Percentiles rank a stretch among this genome's conserved stretches.
phyloP scores from a whole-genome alignment of 35 echinoderm and acorn worm species.

The Eucidaris tribuloides region DNA sequence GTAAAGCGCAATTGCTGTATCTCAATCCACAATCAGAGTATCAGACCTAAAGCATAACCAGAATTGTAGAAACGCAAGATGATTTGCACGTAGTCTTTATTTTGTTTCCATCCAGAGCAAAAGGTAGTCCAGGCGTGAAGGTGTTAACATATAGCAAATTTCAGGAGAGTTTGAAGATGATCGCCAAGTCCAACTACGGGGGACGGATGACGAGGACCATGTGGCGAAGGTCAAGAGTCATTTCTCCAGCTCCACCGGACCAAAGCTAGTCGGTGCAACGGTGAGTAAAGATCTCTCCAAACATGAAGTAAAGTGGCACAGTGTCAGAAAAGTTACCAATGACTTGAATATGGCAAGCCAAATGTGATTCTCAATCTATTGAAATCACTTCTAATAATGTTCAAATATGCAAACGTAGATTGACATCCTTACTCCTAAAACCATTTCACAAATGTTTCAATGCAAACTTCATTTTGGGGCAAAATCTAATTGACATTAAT shows the following conservation, averaged over 20 bases:
- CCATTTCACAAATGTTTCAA: too few relatives aligned
- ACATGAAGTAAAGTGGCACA: too few relatives aligned
- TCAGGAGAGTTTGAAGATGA: slow-evolving; percentile 28
- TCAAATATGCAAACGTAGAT: too few relatives aligned
- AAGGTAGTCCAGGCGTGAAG: slow-evolving; percentile 44
- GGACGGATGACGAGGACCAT: slow-evolving; percentile 22
- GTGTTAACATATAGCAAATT: slow-evolving; percentile 51
- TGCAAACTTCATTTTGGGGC: too few relatives aligned
- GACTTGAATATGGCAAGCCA: too few relatives aligned
- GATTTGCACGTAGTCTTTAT: not conserved
- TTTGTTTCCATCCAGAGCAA: slow-evolving; percentile 30
- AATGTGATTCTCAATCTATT: too few relatives aligned
- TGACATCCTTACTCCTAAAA: too few relatives aligned
- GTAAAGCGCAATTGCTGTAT: not conserved
- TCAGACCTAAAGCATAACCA: not conserved
- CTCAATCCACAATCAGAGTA: not conserved
- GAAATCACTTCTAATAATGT: too few relatives aligned
- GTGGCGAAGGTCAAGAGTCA: slow-evolving; percentile 37
- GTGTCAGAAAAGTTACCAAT: too few relatives aligned
- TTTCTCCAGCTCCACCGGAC: slow-evolving; percentile 9
- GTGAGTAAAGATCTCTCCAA: too few relatives aligned
- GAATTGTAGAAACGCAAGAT: not conserved
- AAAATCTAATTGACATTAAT: too few relatives aligned
- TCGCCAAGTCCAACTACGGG: slow-evolving; percentile 69
- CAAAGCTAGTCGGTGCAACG: slow-evolving; percentile 47